Percentiles rank a stretch among this genome's conserved stretches.
These are phyloP conservation scores for Hormaphis cornu DNA, from an alignment of 1,140 invertebrate species.

Conservation along the genomic window DNA sequence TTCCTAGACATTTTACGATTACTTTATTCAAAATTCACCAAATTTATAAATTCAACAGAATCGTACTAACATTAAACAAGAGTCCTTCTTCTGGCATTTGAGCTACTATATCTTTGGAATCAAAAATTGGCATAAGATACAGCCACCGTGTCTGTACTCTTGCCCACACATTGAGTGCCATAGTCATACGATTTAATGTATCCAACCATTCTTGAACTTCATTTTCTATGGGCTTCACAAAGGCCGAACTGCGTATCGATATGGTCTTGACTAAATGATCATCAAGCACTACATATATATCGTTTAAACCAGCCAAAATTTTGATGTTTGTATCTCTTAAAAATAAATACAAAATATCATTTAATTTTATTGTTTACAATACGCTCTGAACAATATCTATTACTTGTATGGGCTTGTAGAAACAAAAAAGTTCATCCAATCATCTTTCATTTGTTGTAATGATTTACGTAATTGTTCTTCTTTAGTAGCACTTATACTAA, in stretches of 20 bases:
- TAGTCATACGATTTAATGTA: constrained; percentile 63
- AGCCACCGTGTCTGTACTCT: constrained; percentile 82
- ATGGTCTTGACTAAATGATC: constrained; percentile 83
- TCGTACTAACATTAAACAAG: constrained; percentile 51
- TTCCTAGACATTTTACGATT: constrained; percentile 42
- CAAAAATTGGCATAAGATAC: constrained; percentile 88
- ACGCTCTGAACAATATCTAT: background rate
- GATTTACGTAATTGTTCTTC: constrained; percentile 70
- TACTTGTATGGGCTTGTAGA: constrained; percentile 58
- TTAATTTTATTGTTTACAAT: too few species aligned
- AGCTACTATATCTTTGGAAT: constrained; percentile 82
- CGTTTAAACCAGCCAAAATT: constrained; percentile 71
- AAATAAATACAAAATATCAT: constrained; percentile 28
- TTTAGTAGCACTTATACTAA: constrained; percentile 82
- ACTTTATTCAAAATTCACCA: background rate
- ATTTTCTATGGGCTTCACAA: constrained; percentile 76
- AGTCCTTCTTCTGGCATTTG: constrained; percentile 87
- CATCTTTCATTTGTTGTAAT: constrained; percentile 70
- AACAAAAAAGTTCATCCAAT: constrained; percentile 73
- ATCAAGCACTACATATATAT: constrained; percentile 75
- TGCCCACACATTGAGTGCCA: constrained; percentile 77
- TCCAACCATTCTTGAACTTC: constrained; percentile 76
- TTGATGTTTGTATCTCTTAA: constrained; percentile 61
- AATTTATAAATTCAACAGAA: background rate
- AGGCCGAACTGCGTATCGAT: constrained; percentile 81